A percentile compares a stretch with the other conserved stretches of the same genome.
These are phyloP conservation scores for Apteryx owenii DNA, from an alignment of 2,113 vertebrate genomes.

Conservation along the genomic window DNA sequence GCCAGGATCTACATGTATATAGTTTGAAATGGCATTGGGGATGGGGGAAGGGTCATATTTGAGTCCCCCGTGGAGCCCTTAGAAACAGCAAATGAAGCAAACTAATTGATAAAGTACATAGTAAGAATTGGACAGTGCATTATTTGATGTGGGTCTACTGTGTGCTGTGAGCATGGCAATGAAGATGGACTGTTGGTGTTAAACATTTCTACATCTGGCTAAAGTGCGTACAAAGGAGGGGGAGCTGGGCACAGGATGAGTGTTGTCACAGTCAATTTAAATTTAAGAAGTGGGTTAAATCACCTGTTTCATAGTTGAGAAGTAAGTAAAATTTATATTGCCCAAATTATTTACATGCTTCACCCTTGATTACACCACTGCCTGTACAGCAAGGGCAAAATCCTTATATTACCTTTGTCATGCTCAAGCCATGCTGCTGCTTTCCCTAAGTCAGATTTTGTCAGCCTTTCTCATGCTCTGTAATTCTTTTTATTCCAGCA, in stretches of 20 bases:
- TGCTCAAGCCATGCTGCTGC: not conserved
- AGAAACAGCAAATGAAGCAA: not conserved
- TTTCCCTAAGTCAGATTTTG: not conserved
- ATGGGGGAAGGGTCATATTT: not conserved
- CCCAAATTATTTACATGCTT: not conserved
- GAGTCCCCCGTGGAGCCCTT: not conserved
- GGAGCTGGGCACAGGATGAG: rapidly evolving
- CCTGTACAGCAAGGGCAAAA: not conserved
- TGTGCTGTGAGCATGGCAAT: not conserved
- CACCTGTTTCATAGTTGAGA: not conserved
- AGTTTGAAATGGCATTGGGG: not conserved
- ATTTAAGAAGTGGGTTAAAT: not conserved
- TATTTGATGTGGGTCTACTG: not conserved
- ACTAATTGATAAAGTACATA: not conserved
- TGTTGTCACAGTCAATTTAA: not conserved
- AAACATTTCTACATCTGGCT: not conserved
- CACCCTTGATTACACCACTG: not conserved
- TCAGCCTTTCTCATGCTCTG: not conserved
- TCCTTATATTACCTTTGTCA: not conserved
- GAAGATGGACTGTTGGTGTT: not conserved
- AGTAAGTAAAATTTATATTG: not conserved
- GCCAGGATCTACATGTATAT: not conserved
- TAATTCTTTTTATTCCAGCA: not conserved
- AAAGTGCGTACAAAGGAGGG: not conserved
- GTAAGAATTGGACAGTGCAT: not conserved